phyloP scores from a whole-genome alignment of 35 echinoderm and acorn worm genomes.

The Diadema setosum region DNA sequence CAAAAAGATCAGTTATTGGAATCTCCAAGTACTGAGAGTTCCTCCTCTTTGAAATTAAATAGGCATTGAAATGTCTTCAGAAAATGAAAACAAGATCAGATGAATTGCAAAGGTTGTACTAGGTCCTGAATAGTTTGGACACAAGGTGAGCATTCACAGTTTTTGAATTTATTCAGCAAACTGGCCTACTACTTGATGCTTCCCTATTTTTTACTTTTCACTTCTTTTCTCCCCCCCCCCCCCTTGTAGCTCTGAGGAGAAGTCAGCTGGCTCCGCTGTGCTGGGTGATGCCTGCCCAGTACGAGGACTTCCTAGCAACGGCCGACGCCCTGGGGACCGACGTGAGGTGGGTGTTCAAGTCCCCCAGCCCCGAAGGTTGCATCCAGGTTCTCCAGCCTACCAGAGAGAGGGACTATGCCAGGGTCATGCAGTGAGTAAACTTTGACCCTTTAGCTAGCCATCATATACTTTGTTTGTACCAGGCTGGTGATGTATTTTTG shows the following conservation, averaged over 20 bases:
- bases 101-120: too few species aligned
- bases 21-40: too few species aligned
- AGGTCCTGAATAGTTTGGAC: not conserved
- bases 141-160: not conserved
- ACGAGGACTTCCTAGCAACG: slow-evolving; percentile 86
- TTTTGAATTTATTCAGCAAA: not conserved
- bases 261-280: slow-evolving; percentile 70
- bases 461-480: too few species aligned
- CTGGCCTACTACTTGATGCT: not conserved
- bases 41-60: not conserved
- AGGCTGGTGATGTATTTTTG: too few species aligned
- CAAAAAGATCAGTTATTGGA: too few species aligned
- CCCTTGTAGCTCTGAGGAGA: slow-evolving; percentile 64
- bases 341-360: slow-evolving; percentile 92
- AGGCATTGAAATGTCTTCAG: too few species aligned
- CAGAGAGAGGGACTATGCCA: slow-evolving; percentile 84
- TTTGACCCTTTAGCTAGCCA: too few species aligned
- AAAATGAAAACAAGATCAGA: too few species aligned
- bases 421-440: slow-evolving; percentile 88
- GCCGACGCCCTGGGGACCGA: slow-evolving; percentile 84
- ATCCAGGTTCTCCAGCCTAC: slow-evolving; percentile 91
- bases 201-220: too few species aligned
- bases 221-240: not conserved
- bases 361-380: slow-evolving; percentile 59
- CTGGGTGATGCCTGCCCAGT: slow-evolving; percentile 87